Evolutionary conservation across 2,113 vertebrate genomes (phyloP), one percentile per base, ranked within the genome.

Genomic region (Cathartes aura): DNA sequence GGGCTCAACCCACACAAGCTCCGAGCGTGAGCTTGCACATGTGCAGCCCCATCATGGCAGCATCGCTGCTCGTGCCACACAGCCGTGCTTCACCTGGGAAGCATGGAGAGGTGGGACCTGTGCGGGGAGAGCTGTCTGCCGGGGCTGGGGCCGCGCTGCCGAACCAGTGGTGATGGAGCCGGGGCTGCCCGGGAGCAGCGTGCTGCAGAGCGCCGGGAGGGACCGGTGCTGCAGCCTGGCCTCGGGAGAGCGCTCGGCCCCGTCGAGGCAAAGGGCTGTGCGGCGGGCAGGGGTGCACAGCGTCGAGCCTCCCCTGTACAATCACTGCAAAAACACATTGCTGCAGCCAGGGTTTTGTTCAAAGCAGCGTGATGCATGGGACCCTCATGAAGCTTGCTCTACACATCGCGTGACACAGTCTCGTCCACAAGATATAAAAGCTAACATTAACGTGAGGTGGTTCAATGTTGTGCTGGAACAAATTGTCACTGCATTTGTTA

Each of bases 361-460:
- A 5, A 10, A 29, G 36, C 67, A 8, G 27, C 2, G 4, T 30
- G 21, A 32, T n/a, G 86, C 10, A 1, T 1, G 8, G 66, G 14
- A 3, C 16, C 15, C 27, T 15, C 2, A 2, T 3, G 1, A 26
- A 34, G 59, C 34, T 17, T 4, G 7, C 47, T 30, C 63, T 26
- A 5, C 21, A 5, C 60, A 1, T 42, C 1, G 19, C 9, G 2
- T 17, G 40, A 9, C 6, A 3, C 7, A 4, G 68, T 13, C 48
- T 47, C 11, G 21, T 26, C n/a, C 19, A 3, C 5, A 6, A 5
- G 59, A 8, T 21, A 3, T 1, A n/a, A 42, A 34, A 53, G 52
- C 23, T 11, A 20, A 15, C 8, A 0, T 12, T 26, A 12, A 19
- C 3, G 1, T 40, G 56, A 55, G 42, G 4, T 12, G 30, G 36